Evolutionary conservation across 2,797 vertebrate species (phyloP).

Genomic region (Hyperoplus immaculatus): DNA sequence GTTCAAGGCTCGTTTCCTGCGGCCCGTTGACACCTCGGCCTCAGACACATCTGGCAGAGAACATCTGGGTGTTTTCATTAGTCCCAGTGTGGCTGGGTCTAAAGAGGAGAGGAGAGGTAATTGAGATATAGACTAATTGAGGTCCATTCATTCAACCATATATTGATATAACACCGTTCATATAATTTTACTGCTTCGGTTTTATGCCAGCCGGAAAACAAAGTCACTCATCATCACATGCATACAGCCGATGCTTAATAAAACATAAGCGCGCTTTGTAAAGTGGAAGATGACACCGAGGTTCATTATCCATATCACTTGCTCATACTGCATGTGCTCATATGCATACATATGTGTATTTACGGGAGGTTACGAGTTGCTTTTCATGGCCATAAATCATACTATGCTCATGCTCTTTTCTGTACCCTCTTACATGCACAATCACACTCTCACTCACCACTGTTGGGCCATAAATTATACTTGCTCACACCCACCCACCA

Average conservation of each 20-base stretch:
- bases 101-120: conserved; percentile 22
- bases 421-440: conserved; percentile 20
- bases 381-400: conserved; percentile 49
- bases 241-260: background rate
- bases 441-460: background rate
- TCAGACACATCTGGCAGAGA: conserved; percentile 91
- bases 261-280: background rate
- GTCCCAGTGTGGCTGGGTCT: conserved; percentile 92
- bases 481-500: conserved; percentile 9
- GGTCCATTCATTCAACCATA: background rate
- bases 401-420: conserved; percentile 1
- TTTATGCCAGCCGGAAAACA: background rate
- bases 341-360: conserved; percentile 33
- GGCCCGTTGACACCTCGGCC: conserved; percentile 65
- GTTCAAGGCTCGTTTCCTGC: conserved; percentile 84
- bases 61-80: conserved; percentile 97
- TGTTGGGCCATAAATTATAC: conserved; percentile 31
- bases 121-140: background rate
- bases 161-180: background rate
- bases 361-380: conserved; percentile 8
- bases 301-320: too few species aligned
- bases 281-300: background rate
- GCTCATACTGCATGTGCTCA: background rate
- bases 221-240: background rate
- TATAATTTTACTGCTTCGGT: background rate